Conservation (phyloP, 2,113 vertebrate genomes). For the Protomyctophum bolini region DNA sequence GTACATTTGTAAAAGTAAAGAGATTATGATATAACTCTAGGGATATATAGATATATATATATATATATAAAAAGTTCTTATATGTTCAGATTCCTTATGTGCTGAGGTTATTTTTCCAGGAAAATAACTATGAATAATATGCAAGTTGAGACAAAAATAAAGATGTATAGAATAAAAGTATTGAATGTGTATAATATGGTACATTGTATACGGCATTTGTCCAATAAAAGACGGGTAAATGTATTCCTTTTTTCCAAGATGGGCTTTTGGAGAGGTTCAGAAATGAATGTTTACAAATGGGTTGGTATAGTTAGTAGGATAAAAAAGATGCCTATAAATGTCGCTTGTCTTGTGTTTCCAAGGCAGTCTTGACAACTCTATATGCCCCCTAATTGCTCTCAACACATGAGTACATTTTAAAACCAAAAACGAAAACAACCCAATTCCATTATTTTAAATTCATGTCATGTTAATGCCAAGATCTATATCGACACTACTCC, state of each 20-base stretch:
- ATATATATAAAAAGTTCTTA: conserved; percentile 64
- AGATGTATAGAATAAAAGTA: conserved; percentile 79
- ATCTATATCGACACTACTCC: background rate
- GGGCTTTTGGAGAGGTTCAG: conserved; percentile 53
- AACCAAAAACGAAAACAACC: conserved; percentile 49
- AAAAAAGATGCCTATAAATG: conserved; percentile 49
- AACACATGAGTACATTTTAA: conserved; percentile 36
- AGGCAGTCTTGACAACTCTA: conserved; percentile 34
- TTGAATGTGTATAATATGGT: conserved; percentile 80
- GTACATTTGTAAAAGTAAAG: conserved; percentile 71
- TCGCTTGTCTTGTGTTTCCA: conserved; percentile 35
- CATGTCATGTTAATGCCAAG: background rate
- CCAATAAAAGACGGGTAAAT: conserved; percentile 77
- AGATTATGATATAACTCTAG: conserved; percentile 59
- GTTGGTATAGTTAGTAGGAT: conserved; percentile 37
- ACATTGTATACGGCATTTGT: conserved; percentile 75
- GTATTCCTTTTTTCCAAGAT: conserved; percentile 54
- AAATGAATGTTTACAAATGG: conserved; percentile 72
- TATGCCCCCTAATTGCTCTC: conserved; percentile 16
- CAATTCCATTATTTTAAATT: conserved; percentile 15
- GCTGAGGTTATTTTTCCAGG: conserved; percentile 81
- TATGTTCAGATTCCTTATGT: conserved; percentile 81
- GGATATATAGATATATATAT: conserved; percentile 63
- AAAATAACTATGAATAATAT: conserved; percentile 78
- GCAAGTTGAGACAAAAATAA: conserved; percentile 77